These are phyloP conservation scores for Drosophila bipectinata DNA, from an alignment of 1,140 invertebrate genomes.

Conservation along the genomic window DNA sequence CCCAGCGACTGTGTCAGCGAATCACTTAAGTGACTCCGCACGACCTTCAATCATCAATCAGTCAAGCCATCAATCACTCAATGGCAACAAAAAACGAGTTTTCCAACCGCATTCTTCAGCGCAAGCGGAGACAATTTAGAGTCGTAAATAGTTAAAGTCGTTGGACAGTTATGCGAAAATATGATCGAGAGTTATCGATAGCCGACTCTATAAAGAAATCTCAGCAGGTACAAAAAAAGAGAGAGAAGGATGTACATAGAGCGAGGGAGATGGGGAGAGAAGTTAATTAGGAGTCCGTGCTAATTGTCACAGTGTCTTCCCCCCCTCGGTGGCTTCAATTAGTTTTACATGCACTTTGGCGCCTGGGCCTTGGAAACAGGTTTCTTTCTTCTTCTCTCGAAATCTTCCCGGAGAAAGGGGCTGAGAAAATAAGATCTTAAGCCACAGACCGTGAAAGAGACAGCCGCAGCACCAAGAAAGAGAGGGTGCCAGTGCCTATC, in stretches of 20 bases:
- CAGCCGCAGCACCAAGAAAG: not conserved
- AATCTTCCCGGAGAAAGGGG: conserved; percentile 25
- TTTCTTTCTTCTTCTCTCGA: conserved; percentile 10
- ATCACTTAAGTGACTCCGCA: conserved; percentile 70
- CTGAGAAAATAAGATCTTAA: not conserved
- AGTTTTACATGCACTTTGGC: conserved; percentile 75
- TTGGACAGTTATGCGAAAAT: conserved; percentile 65
- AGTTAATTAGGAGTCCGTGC: conserved; percentile 65
- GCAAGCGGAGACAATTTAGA: conserved; percentile 50
- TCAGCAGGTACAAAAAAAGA: conserved; percentile 9
- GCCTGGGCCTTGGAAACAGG: conserved; percentile 63
- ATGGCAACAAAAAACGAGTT: conserved; percentile 50
- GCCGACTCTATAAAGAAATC: conserved; percentile 12
- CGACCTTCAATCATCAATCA: conserved; percentile 79
- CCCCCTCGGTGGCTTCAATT: conserved; percentile 56
- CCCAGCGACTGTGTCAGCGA: conserved; percentile 68
- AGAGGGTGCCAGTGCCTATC: conserved; percentile 24
- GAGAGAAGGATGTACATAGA: conserved; percentile 6
- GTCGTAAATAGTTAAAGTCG: conserved; percentile 67
- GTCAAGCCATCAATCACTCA: conserved; percentile 54
- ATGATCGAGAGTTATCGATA: conserved; percentile 50
- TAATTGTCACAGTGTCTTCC: conserved; percentile 62
- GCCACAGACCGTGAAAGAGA: conserved; percentile 6
- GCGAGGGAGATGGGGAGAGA: conserved; percentile 15
- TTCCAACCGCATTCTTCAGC: conserved; percentile 53